Base-by-base conservation (phyloP, 2,797 vertebrate species). In the Melopsittacus undulatus region DNA sequence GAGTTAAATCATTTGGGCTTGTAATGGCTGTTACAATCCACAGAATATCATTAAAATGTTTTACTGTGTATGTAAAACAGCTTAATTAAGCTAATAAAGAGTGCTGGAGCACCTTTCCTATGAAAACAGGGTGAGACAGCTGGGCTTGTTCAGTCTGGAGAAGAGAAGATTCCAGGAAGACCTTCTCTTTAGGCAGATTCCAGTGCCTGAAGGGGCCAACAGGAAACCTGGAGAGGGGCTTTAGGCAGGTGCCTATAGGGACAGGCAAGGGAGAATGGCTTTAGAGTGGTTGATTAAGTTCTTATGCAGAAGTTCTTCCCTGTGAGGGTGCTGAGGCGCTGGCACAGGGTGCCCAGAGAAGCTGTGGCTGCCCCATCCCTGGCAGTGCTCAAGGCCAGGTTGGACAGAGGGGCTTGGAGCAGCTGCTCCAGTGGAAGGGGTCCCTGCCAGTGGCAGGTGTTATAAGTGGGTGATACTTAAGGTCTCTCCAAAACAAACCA, bases 31-130 rank as follows among this genome's bases (percentile, higher is more conserved):
- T 83, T 96, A 76, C 84, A 94, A 94, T 88, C 49, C 63, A 87
- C 27, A 43, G 86, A 90, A 92, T 95, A 83, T 82, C 64, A 91
- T 95, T 85, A 70, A 81, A 88, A 81, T 92, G n/a, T 83, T 94
- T 95, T 88, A 77, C 46, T 6, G 1, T 42, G 45, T 94, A 76
- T 91, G 61, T 92, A 91, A 90, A 94, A 27, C 84, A 92, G 20
- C 56, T 82, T 90, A 82, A 95, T 95, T 95, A 59, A 83, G 36
- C 24, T 92, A 90, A 83, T 59, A 59, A 11, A 59, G 56, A 36
- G n/a, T 56, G n/a, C n/a, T 59, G 56, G 56, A 59, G n/a, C 23
- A 36, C 56, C n/a, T 59, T 36, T 59, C n/a, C n/a, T 36, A 36
- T 59, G n/a, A 59, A 59, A 34, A 17, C 22, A 57, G n/a, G 15